These are phyloP conservation scores for Ceyx melanurus DNA, from an alignment of 2,113 vertebrate genomes.

Conservation along the genomic window DNA sequence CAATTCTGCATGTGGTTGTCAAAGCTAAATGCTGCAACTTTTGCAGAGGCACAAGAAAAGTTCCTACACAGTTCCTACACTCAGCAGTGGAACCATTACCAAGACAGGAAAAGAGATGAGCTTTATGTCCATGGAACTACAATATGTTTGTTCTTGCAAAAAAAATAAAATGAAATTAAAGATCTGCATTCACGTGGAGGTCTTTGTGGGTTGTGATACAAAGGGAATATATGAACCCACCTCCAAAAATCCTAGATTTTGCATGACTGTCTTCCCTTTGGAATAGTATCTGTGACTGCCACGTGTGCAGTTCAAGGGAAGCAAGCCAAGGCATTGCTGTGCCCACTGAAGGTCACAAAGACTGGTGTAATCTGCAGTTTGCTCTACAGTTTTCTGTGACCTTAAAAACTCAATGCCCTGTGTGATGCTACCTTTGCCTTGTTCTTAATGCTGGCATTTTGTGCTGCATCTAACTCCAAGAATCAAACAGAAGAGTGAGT, in stretches of 20 bases:
- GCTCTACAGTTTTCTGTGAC: neutral
- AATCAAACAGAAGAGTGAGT: neutral
- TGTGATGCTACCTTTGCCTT: neutral
- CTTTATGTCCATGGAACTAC: neutral
- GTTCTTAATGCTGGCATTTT: neutral
- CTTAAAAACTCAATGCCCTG: neutral
- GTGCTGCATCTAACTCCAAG: neutral
- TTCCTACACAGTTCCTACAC: neutral
- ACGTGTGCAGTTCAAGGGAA: neutral
- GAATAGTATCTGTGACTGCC: neutral
- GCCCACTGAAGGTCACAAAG: neutral
- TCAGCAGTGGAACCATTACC: neutral
- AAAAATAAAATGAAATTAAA: neutral
- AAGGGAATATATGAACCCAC: neutral
- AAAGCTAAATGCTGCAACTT: neutral
- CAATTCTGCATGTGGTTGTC: neutral
- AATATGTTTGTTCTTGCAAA: neutral
- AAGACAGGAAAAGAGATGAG: neutral
- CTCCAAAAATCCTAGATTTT: neutral
- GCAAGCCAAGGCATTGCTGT: neutral
- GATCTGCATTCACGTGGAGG: neutral
- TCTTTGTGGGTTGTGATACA: neutral
- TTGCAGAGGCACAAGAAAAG: neutral
- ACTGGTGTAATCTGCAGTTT: neutral
- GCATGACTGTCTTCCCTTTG: neutral